phyloP scores from a whole-genome alignment of 1,140 invertebrate genomes.

The Hycleus phaleratus region DNA sequence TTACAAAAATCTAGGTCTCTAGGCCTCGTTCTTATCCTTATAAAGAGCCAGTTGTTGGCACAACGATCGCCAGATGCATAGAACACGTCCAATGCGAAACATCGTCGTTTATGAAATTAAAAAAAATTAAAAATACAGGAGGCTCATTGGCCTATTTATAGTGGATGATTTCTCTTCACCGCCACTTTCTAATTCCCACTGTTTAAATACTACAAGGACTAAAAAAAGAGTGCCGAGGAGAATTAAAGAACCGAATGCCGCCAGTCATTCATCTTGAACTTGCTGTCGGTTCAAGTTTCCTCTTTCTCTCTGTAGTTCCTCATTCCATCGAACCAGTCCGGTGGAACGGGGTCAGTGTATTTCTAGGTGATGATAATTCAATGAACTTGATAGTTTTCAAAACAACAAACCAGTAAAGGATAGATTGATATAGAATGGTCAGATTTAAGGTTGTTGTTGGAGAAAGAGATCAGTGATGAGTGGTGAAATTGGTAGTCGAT shows the following conservation, averaged over 20 bases:
- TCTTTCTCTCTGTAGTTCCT: conserved; percentile 17
- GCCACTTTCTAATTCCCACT: too few species aligned
- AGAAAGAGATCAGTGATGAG: not conserved
- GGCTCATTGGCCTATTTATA: too few species aligned
- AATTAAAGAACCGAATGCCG: too few species aligned
- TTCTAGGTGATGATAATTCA: conserved; percentile 35
- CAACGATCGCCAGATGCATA: conserved; percentile 17
- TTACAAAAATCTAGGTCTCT: conserved; percentile 25
- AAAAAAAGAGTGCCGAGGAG: too few species aligned
- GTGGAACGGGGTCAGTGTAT: conserved; percentile 36
- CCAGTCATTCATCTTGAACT: conserved; percentile 12
- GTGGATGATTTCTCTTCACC: too few species aligned
- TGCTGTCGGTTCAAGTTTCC: conserved; percentile 4
- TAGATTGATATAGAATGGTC: not conserved
- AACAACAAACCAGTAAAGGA: not conserved
- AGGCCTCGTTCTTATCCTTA: conserved; percentile 28
- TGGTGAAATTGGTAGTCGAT: conserved; percentile 16
- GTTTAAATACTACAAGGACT: too few species aligned
- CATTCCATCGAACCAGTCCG: conserved; percentile 35
- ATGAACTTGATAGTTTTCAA: conserved; percentile 30
- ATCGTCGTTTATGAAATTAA: not conserved
- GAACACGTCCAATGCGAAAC: conserved; percentile 13
- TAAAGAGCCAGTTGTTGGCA: conserved; percentile 18
- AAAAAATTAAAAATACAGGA: too few species aligned
- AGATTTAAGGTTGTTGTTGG: not conserved